These are phyloP conservation scores for Oryctolagus cuniculus DNA, from an alignment of 2,113 vertebrate genomes.

Conservation along the genomic window DNA sequence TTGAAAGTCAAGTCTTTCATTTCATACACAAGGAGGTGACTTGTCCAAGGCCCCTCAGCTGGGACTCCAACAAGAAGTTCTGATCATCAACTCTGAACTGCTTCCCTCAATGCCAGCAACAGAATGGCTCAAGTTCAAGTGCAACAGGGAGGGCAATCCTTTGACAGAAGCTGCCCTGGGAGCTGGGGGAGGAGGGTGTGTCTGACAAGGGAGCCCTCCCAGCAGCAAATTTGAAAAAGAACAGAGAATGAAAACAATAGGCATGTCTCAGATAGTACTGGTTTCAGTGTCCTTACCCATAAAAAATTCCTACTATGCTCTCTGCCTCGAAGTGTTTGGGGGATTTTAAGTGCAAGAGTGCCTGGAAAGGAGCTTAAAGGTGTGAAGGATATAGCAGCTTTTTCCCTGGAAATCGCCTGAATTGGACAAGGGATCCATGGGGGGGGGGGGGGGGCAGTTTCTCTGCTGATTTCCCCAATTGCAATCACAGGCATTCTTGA, in stretches of 20 bases:
- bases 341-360: background rate
- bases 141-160: background rate
- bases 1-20: constrained; percentile 33
- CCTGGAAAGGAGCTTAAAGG: background rate
- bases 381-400: background rate
- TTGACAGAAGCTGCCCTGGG: background rate
- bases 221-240: constrained; percentile 1
- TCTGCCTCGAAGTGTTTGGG: background rate
- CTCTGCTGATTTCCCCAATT: background rate
- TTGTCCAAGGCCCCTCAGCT: background rate
- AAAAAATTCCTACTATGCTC: background rate
- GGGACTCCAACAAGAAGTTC: background rate
- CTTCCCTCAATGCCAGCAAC: background rate
- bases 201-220: background rate
- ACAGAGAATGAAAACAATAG: background rate
- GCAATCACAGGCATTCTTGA: background rate
- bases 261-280: background rate
- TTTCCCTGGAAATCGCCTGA: background rate
- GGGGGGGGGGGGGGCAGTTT: background rate
- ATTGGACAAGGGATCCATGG: no score
- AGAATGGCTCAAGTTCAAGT: background rate
- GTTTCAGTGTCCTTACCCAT: background rate
- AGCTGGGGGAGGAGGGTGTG: no score
- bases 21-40: background rate
- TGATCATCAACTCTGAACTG: background rate